Percentiles rank a stretch among this genome's conserved stretches.
Evolutionary conservation across 2,888 invertebrate species (phyloP).

Genomic region (Malachius bipustulatus): DNA sequence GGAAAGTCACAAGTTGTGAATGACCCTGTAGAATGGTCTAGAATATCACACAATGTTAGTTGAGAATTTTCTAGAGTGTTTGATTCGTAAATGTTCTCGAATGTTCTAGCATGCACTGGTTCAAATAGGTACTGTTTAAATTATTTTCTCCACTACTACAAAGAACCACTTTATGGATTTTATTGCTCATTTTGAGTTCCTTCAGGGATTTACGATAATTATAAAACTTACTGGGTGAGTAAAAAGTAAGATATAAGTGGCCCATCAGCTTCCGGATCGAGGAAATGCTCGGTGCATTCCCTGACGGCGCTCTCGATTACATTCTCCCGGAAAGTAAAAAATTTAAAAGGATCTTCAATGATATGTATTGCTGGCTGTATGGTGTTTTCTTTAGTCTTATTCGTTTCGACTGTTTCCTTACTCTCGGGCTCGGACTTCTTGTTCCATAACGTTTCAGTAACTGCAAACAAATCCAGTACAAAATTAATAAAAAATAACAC

Average conservation of each 20-base stretch:
- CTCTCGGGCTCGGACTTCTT: constrained; percentile 21
- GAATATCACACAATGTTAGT: no score
- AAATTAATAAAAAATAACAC: constrained; percentile 4
- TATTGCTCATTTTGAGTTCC: neutral
- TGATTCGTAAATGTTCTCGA: no score
- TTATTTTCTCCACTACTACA: no score
- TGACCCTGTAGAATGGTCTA: no score
- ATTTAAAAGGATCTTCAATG: constrained; percentile 49
- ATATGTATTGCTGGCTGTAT: constrained; percentile 21
- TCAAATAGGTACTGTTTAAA: no score
- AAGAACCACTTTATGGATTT: no score
- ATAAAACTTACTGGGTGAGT: constrained; percentile 59
- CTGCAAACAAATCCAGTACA: constrained; percentile 18
- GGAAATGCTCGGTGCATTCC: constrained; percentile 52
- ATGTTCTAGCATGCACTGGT: no score
- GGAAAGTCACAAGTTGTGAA: no score
- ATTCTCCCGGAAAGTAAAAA: constrained; percentile 62
- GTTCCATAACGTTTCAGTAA: constrained; percentile 31
- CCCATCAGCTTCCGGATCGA: constrained; percentile 57
- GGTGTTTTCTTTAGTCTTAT: constrained; percentile 19
- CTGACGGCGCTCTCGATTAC: constrained; percentile 61
- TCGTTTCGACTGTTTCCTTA: constrained; percentile 15
- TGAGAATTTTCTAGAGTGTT: no score
- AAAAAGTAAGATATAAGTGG: constrained; percentile 64
- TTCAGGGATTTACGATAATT: neutral